Evolutionary conservation across 2,888 invertebrate genomes (phyloP).

Genomic region (Dioctria rufipes): DNA sequence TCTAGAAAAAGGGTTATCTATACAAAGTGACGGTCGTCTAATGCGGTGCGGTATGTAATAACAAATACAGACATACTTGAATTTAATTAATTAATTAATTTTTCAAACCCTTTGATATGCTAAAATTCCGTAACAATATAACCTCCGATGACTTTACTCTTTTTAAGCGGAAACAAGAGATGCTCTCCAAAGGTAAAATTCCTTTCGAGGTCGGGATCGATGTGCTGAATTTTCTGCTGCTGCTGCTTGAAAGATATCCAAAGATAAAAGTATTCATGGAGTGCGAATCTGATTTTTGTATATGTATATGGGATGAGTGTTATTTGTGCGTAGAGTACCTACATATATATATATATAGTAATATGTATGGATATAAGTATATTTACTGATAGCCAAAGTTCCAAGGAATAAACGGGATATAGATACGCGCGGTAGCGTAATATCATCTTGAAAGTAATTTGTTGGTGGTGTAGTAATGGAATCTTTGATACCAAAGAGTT

Average conservation of each 20-base stretch:
- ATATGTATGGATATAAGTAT: too few relatives aligned
- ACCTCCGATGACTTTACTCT: conserved; percentile 38
- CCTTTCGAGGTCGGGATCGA: conserved; percentile 42
- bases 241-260: conserved; percentile 28
- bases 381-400: conserved; percentile 6
- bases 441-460: too few relatives aligned
- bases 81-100: conserved; percentile 59
- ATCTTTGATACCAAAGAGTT: too few relatives aligned
- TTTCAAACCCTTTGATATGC: conserved; percentile 58
- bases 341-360: background rate
- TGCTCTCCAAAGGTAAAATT: conserved; percentile 53
- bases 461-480: too few relatives aligned
- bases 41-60: conserved; percentile 10
- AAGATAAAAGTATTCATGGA: conserved; percentile 25
- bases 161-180: conserved; percentile 38
- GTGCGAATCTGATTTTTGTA: too few relatives aligned
- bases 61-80: conserved; percentile 53
- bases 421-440: too few relatives aligned
- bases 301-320: background rate
- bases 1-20: background rate
- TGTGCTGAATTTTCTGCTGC: conserved; percentile 39
- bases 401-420: background rate
- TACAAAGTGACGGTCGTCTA: conserved; percentile 1
- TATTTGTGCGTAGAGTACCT: background rate
- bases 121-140: conserved; percentile 56